Evolutionary conservation across 2,888 invertebrate genomes (phyloP), one percentile per base, ranked within the genome.

Genomic region (Sipunculus nudus): DNA sequence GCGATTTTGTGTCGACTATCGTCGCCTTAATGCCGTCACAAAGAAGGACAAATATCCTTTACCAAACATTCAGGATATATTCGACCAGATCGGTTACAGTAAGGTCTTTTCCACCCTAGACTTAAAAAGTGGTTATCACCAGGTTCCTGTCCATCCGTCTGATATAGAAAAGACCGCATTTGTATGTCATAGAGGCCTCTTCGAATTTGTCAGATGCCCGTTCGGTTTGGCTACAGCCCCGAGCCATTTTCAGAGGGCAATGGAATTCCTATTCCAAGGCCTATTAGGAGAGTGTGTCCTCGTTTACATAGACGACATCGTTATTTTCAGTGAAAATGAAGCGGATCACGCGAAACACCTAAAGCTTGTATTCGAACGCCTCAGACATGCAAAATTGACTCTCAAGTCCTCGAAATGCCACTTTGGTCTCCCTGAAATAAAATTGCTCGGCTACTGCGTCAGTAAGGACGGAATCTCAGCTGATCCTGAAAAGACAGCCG

Each of bases 51-150:
- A 38, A 23, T 40, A 60, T 19, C 56, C 58, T 39, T 39, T 38
- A 1, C 60, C 63, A 4, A 38, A 16, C 8, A 60, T 61, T 16
- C 59, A 67, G 3, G 63, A 71, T 31, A 59, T 56, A 4, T 60
- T 68, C 8, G 59, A 48, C 25, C 29, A 60, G 21, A 29, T 68
- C 4, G 53, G 26, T n/a, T 60, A 52, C n/a, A 60, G 50, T 39
- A 8, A 1, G 2, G 23, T 60, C 21, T 71, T 70, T 53, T 56
- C 59, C 0, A 64, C 67, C 28, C 54, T 70, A 8, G 68, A 73
- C 50, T 57, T 65, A 6, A 56, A 50, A 23, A 53, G 55, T 19
- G 70, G 69, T 8, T 72, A 61, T 45, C 69, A 65, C 61, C 71
- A 72, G 48, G 61, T 72, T 25, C 47, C 53, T 10, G 32, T 68